Conservation (phyloP, 2,113 vertebrate species). For the Ciconia boyciana region DNA sequence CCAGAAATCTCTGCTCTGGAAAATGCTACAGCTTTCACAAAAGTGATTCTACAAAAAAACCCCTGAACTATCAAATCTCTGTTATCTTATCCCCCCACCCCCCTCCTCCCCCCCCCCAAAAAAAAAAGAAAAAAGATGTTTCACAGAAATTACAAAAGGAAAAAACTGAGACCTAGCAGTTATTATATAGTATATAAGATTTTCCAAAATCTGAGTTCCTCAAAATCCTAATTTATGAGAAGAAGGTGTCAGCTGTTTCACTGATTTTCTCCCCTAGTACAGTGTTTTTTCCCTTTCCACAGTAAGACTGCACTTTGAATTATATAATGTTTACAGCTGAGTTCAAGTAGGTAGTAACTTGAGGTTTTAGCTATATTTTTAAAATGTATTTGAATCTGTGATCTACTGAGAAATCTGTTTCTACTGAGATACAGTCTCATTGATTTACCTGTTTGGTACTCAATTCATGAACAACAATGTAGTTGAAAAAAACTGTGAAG, state of each 20-base stretch:
- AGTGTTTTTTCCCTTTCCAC: not conserved
- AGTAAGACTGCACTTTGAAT: not conserved
- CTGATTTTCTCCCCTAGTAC: not conserved
- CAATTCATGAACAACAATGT: not conserved
- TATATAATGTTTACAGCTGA: not conserved
- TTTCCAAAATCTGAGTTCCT: not conserved
- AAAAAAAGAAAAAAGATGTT: not conserved
- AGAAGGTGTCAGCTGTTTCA: not conserved
- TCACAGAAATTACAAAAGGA: not conserved
- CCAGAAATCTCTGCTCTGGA: not conserved
- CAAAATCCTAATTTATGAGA: not conserved
- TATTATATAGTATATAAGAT: not conserved
- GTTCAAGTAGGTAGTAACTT: not conserved
- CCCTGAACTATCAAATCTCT: not conserved
- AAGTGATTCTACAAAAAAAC: not conserved
- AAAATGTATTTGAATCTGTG: not conserved
- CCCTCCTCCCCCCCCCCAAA: rapidly evolving
- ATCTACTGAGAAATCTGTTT: not conserved
- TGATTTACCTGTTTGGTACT: not conserved
- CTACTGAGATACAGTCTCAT: not conserved
- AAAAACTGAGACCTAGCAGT: not conserved
- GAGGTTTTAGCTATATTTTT: not conserved
- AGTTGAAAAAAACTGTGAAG: not conserved
- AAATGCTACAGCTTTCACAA: not conserved
- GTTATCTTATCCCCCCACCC: rapidly evolving